Base-by-base conservation (phyloP, 2,113 vertebrate species). In the Meles meles region DNA sequence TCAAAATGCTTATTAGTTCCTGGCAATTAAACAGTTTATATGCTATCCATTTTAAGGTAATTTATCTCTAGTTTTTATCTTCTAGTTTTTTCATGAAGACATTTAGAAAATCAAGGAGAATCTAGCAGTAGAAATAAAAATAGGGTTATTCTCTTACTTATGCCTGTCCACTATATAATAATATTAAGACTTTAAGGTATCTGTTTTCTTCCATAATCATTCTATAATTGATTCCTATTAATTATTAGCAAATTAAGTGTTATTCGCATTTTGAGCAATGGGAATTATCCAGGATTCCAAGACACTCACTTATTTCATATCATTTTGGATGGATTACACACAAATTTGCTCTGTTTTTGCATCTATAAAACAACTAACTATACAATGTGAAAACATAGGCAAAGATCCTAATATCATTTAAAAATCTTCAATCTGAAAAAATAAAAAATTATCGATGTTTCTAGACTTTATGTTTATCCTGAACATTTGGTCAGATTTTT, bases 1-100 rank as follows among this genome's bases (percentile, higher is more conserved):
- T 98, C 89, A 93, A 95, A 98, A 91, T 77, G 94, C 89, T 92
- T 89, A 88, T 97, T 39, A 97, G 77, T 72, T 92, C 87, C 97
- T 98, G 96, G 97, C 97, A 97, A 96, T 94, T 96, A 97, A 97
- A 97, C 67, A 97, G 81, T 93, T n/a, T 0, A 0, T 44, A 93
- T 59, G 91, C 95, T 67, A 86, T 57, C 61, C 89, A 67, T 79
- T 96, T 94, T 91, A 97, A 97, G 79, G 3, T 31, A 98, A 98
- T 94, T 85, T 87, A 91, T 94, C 96, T 57, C 95, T 90, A 57
- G 57, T 88, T 95, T 96, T 55, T 55, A 55, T 55, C 52, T 55
- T 55, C 52, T 55, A 55, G 52, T 18, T 82, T 94, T 95, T 71
- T 93, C 84, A 52, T 59, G 52, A 93, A 80, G 69, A 84, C 92